Base-by-base conservation (phyloP, 2,888 invertebrate genomes). In the Plebejus anna region DNA sequence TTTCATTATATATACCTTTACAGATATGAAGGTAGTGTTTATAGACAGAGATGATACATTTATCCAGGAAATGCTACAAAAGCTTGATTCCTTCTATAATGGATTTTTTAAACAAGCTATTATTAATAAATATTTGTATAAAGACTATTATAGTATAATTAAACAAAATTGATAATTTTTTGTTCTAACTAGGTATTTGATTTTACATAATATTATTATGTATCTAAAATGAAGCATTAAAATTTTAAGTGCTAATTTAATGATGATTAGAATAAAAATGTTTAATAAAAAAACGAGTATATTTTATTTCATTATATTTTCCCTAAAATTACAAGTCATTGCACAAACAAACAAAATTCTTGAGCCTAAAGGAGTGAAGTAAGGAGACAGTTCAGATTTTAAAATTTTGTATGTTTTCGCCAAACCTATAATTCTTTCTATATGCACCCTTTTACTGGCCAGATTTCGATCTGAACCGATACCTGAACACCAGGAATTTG, bases 1-100 rank as follows among this genome's bases (percentile, higher is more conserved):
- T 77, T 75, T 80, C 0, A 79, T 81, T 47, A 47, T 82, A 4
- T 80, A 80, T 59, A 82, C 79, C n/a, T 80, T 55, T 22, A 78
- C 78, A 75, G 79, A 79, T 1, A 72, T 80, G 0, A 72, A 81
- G 78, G 79, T 80, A 0, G 70, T 80, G 9, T 79, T 66, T 76
- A 9, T 80, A 6, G 7, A 76, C 0, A 76, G 75, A 70, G 77
- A 80, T 78, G 77, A 81, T 13, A 28, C n/a, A 22, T 72, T 72
- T 22, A 72, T 72, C n/a, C 22, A 36, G 11, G 9, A 57, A 55
- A 57, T 75, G 75, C 36, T 75, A 55, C 32, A 28, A 55, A 75
- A 55, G 11, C 36, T 75, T 16, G 70, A 66, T 76, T 2, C 11
- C 4, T 80, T 79, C 72, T 79, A 77, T 77, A 28, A 79, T 22